Evolutionary conservation across 2,797 vertebrate species (phyloP), one percentile per base, ranked within the genome.

Genomic region (Sebastes hopkinsi): DNA sequence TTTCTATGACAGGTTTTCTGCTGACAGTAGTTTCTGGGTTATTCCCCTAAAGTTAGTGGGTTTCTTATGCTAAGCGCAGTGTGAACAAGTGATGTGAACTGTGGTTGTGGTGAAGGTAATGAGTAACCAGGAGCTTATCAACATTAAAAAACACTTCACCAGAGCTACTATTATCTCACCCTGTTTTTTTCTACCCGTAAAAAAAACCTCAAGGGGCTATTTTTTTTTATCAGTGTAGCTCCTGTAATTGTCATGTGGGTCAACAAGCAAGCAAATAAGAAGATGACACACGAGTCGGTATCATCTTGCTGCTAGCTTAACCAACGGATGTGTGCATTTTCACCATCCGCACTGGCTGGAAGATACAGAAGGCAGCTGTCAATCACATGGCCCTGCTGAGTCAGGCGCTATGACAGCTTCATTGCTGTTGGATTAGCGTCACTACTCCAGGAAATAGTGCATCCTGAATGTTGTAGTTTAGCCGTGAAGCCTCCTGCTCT

Each of bases 381-480:
- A 91, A 3, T 94, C 92, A 89, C 20, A 67, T 46, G 8, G 8
- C 79, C 42, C 59, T 90, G 94, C 93, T 94, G 92, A 95, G 89
- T 95, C 94, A 95, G 92, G 82, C 32, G 6, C 81, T 84, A 66
- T 93, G 93, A 92, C 93, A 82, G 88, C 82, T 83, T 88, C 25
- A 29, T 55, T 46, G 72, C 77, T 75, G 84, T 87, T 50, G 6
- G 88, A 87, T 82, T 79, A 84, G 32, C 70, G 52, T 81, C 42
- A 42, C 66, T n/a, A 55, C 32, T 81, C 67, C 79, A 88, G 88
- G 78, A 94, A 87, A 74, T 72, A 10, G 67, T 75, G 59, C 38
- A 36, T 88, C 66, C 77, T 78, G 66, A 22, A 54, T 64, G 80
- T 74, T 81, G 62, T 73, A 79, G 59, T 80, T 80, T 25, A 76